These are phyloP conservation scores for Allacma fusca DNA, from an alignment of 2,888 invertebrate species.

Conservation along the genomic window DNA sequence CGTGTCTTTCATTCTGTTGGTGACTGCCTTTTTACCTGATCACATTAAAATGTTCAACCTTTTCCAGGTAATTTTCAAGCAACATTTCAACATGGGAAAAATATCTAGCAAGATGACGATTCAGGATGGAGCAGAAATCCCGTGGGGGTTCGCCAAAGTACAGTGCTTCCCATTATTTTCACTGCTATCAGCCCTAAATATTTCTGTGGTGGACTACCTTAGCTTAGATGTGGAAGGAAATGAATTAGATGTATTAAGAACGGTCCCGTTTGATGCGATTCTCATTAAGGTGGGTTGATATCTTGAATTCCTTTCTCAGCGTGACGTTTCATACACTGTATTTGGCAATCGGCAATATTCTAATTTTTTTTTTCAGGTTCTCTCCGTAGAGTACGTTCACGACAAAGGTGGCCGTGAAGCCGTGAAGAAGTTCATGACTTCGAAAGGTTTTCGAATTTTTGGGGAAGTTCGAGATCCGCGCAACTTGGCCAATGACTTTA, in stretches of 20 bases:
- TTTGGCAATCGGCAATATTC: not conserved
- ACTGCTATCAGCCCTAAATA: constrained; percentile 64
- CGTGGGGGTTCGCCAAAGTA: constrained; percentile 50
- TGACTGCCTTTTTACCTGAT: too few relatives aligned
- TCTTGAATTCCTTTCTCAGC: not conserved
- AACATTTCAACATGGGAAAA: constrained; percentile 34
- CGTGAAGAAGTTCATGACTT: constrained; percentile 64
- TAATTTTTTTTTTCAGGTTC: constrained; percentile 43
- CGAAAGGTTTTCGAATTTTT: constrained; percentile 65
- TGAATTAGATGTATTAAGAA: constrained; percentile 64
- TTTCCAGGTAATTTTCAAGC: constrained; percentile 32
- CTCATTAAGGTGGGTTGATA: constrained; percentile 62
- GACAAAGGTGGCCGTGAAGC: constrained; percentile 63
- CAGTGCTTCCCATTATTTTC: constrained; percentile 65
- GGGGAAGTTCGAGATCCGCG: constrained; percentile 63
- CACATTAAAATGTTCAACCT: too few relatives aligned
- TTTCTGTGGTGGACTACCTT: constrained; percentile 64
- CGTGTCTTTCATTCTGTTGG: too few relatives aligned
- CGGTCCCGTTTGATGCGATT: constrained; percentile 64
- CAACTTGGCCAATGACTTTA: constrained; percentile 67
- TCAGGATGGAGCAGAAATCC: not conserved
- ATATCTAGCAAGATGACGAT: constrained; percentile 24
- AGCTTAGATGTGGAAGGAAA: constrained; percentile 65
- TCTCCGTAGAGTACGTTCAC: constrained; percentile 66
- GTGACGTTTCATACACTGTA: not conserved